These are phyloP conservation scores for Pelmatolapia mariae DNA, from an alignment of 2,113 vertebrate species.

Conservation along the genomic window DNA sequence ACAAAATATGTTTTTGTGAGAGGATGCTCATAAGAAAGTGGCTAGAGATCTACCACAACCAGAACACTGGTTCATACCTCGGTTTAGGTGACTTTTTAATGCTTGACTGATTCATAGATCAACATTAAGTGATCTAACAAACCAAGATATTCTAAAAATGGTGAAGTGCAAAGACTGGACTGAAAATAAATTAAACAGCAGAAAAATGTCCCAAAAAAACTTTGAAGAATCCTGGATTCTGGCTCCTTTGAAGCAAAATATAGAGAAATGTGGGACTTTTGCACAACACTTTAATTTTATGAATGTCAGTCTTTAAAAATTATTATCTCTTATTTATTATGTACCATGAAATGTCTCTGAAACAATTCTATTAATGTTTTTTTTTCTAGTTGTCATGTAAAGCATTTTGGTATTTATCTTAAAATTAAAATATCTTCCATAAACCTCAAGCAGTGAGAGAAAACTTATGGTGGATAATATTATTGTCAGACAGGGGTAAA, in stretches of 20 bases:
- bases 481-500: not conserved
- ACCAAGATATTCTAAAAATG: not conserved
- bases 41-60: not conserved
- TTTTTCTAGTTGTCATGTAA: not conserved
- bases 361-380: not conserved
- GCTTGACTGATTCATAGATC: not conserved
- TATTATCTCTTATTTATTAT: not conserved
- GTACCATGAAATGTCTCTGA: not conserved
- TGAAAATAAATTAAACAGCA: not conserved
- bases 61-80: not conserved
- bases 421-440: not conserved
- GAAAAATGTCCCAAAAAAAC: not conserved
- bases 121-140: not conserved
- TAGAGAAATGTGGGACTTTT: not conserved
- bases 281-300: not conserved
- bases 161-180: not conserved
- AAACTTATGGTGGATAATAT: not conserved
- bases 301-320: not conserved
- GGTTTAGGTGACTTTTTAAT: not conserved
- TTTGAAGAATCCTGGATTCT: not conserved
- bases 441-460: not conserved
- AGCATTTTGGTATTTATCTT: not conserved
- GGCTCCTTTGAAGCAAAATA: not conserved
- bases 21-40: not conserved
- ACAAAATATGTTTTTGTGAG: not conserved